These are phyloP conservation scores for Pherbina coryleti DNA, from an alignment of 2,888 invertebrate species.

Conservation along the genomic window DNA sequence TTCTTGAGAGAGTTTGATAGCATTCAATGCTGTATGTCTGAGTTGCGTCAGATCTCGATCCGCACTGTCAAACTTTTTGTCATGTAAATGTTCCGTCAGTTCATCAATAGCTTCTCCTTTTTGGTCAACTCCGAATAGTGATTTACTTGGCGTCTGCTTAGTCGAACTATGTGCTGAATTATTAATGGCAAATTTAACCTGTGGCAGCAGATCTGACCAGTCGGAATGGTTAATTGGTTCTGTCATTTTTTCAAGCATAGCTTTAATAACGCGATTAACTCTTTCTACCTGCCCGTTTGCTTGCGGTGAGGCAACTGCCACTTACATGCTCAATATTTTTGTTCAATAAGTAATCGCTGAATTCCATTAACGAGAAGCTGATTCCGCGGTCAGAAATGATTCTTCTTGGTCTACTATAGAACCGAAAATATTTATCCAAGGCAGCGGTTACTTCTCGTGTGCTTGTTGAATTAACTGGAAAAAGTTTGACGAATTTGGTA, in stretches of 20 bases:
- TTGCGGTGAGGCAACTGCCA: constrained; percentile 19
- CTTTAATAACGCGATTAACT: constrained; percentile 28
- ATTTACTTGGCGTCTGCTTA: constrained; percentile 14
- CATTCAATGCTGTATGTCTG: neutral
- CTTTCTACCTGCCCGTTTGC: constrained; percentile 34
- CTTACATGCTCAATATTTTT: constrained; percentile 24
- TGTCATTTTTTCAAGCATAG: constrained; percentile 17
- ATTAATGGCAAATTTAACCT: constrained; percentile 33
- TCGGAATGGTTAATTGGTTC: constrained; percentile 21
- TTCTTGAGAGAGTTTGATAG: neutral
- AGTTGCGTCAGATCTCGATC: neutral
- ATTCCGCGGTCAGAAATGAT: constrained; percentile 28
- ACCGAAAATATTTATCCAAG: constrained; percentile 19
- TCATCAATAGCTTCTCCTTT: neutral
- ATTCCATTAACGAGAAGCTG: constrained; percentile 33
- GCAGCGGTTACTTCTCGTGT: constrained; percentile 26
- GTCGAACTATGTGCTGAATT: constrained; percentile 11
- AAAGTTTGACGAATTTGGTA: constrained; percentile 37
- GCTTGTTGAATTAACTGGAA: constrained; percentile 24
- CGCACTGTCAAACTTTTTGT: neutral
- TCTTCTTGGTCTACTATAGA: constrained; percentile 32
- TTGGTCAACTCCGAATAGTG: constrained; percentile 11
- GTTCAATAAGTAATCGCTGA: neutral
- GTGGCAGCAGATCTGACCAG: neutral
- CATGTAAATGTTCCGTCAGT: neutral